Evolutionary conservation across 2,797 vertebrate genomes (phyloP), one percentile per base, ranked within the genome.

Genomic region (Phataginus tricuspis): DNA sequence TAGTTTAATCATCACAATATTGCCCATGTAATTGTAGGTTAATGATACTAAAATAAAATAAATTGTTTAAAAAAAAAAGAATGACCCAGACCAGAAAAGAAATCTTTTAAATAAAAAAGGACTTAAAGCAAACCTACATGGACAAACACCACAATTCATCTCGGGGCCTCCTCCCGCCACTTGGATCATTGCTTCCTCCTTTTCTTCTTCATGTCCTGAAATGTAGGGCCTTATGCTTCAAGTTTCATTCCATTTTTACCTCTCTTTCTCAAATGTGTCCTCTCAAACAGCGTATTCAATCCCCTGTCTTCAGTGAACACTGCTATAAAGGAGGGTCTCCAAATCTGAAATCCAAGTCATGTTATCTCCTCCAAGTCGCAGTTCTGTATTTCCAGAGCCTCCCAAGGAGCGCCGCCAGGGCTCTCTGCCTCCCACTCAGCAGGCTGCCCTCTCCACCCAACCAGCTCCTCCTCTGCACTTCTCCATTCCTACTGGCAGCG

Each of bases 221-320:
- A 66, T 53, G 31, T n/a, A 34, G 45, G 53, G 21, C 53, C 88
- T 92, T 78, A 63, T 49, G 63, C 80, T 77, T 55, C 82, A 94
- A 51, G 39, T 27, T 88, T 87, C 39, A 86, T 49, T 86, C 37
- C 53, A 31, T 61, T 95, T 87, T 93, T 68, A 69, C 53, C 86
- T 96, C 53, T 69, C 19, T 59, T 94, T 95, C 75, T 85, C 55
- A 77, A 57, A 31, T 11, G 3, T 57, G 61, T 94, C 29, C 31
- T 68, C 88, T 92, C 86, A 51, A 68, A 92, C 51, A 78, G 79
- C 34, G 37, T 31, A 63, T 91, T 94, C 29, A 51, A 37, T 88
- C 13, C 5, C 4, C 11, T 91, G 78, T 82, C 31, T 90, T 82
- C 4, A 66, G 23, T 18, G 51, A 86, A 80, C 39, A 66, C 7